Evolutionary conservation across 2,797 vertebrate genomes (phyloP).

Genomic region (Lacerta bilineata): DNA sequence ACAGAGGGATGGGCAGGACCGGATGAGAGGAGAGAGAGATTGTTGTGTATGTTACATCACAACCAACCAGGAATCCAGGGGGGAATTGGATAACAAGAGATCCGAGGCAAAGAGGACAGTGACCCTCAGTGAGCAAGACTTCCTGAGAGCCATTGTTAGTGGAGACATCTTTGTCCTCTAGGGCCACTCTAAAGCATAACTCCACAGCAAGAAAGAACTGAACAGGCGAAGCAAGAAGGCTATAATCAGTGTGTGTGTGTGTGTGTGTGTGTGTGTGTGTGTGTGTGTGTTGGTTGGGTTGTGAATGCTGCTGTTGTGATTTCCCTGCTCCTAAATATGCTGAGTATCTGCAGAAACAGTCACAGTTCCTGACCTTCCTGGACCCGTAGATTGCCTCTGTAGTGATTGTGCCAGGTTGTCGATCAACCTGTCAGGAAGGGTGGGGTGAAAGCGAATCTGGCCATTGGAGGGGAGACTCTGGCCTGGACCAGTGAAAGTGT

Average conservation of each 20-base stretch:
- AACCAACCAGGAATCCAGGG: not conserved
- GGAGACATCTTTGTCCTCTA: too few species aligned
- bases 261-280: too few species aligned
- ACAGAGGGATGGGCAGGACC: too few species aligned
- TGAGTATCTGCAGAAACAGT: not conserved
- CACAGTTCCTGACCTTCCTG: not conserved
- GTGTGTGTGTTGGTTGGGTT: not conserved
- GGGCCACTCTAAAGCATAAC: not conserved
- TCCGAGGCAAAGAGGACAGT: not conserved
- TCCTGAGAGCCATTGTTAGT: not conserved
- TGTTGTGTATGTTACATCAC: not conserved
- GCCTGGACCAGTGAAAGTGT: not conserved
- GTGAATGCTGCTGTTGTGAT: not conserved
- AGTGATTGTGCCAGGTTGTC: not conserved
- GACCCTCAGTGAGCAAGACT: not conserved
- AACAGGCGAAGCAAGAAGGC: not conserved
- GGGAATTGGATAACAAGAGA: not conserved
- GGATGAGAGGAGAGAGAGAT: too few species aligned
- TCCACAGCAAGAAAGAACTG: not conserved
- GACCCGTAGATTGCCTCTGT: not conserved
- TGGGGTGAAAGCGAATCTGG: not conserved
- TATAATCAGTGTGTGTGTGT: not conserved
- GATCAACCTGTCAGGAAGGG: constrained; percentile 11
- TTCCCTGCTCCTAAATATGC: not conserved
- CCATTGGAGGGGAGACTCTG: not conserved